These are phyloP conservation scores for Tethea ocularis DNA, from an alignment of 2,888 invertebrate genomes.

Conservation along the genomic window DNA sequence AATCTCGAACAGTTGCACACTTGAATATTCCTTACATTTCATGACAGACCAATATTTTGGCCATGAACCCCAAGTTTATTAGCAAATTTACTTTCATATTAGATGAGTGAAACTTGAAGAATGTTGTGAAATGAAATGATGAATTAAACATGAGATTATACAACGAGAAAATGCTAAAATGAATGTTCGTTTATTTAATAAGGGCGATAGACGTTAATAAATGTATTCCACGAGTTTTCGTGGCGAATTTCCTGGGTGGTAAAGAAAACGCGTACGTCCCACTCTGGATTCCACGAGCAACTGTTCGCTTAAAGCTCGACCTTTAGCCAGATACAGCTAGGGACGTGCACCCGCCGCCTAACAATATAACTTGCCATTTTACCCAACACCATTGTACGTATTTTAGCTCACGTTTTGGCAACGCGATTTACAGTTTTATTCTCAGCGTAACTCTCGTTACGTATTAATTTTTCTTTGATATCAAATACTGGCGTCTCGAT, in stretches of 20 bases:
- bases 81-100: slow-evolving; percentile 35
- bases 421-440: no score
- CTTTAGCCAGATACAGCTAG: slow-evolving; percentile 5
- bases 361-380: background rate
- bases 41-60: slow-evolving; percentile 39
- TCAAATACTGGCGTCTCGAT: no score
- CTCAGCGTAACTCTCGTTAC: background rate
- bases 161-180: background rate
- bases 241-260: background rate
- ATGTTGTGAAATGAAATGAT: slow-evolving; percentile 14
- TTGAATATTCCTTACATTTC: slow-evolving; percentile 42
- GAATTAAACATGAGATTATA: slow-evolving; percentile 16
- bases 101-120: slow-evolving; percentile 21
- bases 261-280: background rate
- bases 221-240: slow-evolving; percentile 1
- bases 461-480: background rate
- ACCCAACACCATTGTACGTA: background rate
- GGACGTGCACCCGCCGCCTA: background rate
- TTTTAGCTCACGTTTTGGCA: no score
- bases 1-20: slow-evolving; percentile 32
- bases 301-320: slow-evolving; percentile 1
- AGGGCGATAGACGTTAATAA: background rate
- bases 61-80: slow-evolving; percentile 41
- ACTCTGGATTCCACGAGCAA: background rate
- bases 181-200: background rate